Base-by-base conservation (phyloP, 2,797 vertebrate species). In the Chaunax sp. region DNA sequence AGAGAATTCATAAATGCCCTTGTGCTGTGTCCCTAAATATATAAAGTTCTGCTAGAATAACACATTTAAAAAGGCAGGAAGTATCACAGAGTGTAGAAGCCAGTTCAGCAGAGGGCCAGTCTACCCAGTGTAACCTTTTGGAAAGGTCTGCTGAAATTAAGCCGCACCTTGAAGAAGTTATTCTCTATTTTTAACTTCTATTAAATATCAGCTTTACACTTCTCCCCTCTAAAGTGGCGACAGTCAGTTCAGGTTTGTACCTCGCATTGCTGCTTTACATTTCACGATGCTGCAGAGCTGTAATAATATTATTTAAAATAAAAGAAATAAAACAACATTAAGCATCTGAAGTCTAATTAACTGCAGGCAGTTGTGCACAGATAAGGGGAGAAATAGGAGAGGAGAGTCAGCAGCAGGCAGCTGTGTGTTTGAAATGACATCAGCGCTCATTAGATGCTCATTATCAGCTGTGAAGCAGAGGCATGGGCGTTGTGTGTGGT, bases 371-470 rank as follows among this genome's bases (percentile, higher is more conserved):
- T 15, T 51, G 58, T 73, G 63, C 41, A 74, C 47, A 40, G 54
- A 66, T 33, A 38, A 35, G 69, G 20, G 41, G 46, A 28, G 44
- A 55, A 22, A 26, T 20, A 26, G 33, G 25, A 44, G 52, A 64
- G 58, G 41, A 6, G 0, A 51, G 61, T 51, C 3, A 2, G 54
- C 37, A 63, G 64, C 56, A 72, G 49, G 57, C 78, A 78, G 79
- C 75, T 75, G 81, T 54, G 50, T 59, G 70, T 72, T 63, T 47
- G 75, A 69, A 50, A 75, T 86, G 84, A 90, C 88, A 80, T 87
- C 84, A 81, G 57, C 7, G 50, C 79, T 85, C 80, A 84, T 86
- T 83, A 85, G 78, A 77, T 72, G 75, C 78, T 85, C 74, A 80
- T 90, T 88, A 88, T 82, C 80, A 78, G 77, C 44, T 63, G 67